Base-by-base conservation (phyloP, 1,140 invertebrate species). In the Aphaenogaster ashmeadi region DNA sequence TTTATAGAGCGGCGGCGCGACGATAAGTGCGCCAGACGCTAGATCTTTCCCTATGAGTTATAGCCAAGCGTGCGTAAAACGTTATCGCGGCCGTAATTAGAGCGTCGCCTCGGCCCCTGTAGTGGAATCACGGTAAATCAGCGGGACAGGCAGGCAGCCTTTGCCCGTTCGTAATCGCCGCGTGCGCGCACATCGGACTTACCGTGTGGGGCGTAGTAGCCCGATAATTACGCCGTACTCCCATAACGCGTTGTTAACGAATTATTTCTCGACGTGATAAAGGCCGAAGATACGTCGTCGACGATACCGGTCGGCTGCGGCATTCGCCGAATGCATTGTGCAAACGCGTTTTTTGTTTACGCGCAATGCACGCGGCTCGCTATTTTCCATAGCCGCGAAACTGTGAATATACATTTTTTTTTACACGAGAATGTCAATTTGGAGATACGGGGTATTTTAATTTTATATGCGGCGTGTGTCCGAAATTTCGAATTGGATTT, bases 81-180 rank as follows among this genome's bases (percentile, higher is more conserved):
- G 91, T 92, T 94, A 93, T 94, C 93, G 84, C 72, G 85, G 52
- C 58, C 88, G 89, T 92, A 94, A 94, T 94, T 93, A 94, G 90
- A 84, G 81, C 81, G 71, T 87, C 87, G 74, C 50, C 58, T 75
- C 56, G 74, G 15, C 38, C 38, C 27, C 69, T n/a, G 44, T 62
- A 81, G 77, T 58, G 62, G 58, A 88, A 91, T 92, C 88, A 88
- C 89, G 83, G 89, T 89, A 89, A 91, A 91, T 93, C 89, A 89
- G 75, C 66, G 41, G 18, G 47, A 74, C 27, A 56, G 71, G 67
- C 72, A 67, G 64, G 18, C 60, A 69, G 72, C 74, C 79, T 80
- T 86, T 62, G 67, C 72, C 38, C 38, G 85, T 47, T 66, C 33
- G 83, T 60, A 74, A 80, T 72, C 54, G 69, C 69, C 67, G 54